Evolutionary conservation across 2,888 invertebrate species (phyloP), one percentile per base, ranked within the genome.

Genomic region (Ectemnius cavifrons): DNA sequence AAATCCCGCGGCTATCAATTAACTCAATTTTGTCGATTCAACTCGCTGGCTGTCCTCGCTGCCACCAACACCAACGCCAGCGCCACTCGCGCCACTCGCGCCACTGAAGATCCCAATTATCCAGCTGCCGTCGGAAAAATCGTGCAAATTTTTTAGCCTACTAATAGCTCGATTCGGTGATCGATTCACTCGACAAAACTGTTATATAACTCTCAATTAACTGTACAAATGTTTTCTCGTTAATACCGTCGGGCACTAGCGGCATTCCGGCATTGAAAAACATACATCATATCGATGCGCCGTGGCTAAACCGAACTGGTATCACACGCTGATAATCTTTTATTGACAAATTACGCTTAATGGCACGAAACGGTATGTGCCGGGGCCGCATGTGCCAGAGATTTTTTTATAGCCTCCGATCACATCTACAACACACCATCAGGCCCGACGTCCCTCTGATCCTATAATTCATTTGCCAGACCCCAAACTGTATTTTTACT

Each of bases 211-310:
- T 76, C 76, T 76, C 77, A 76, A 77, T 77, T 77, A 77, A 72
- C 72, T 72, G 72, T 72, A 77, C 77, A 77, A 77, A 77, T 72
- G 77, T 77, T 76, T 76, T 76, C 77, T 77, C 77, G 77, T 77
- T 77, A 77, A 76, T 69, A 65, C 59, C 56, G 27, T 27, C 14
- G 56, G 18, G 18, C 37, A 61, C 62, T 60, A 46, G 37, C 57
- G 67, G 60, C 64, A 72, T 72, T 69, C 72, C 59, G 47, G 72
- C 66, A 77, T 76, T 72, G 77, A 77, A 77, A 76, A 37, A 37
- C 37, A 37, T 76, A 69, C 72, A 77, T 69, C 77, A 72, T 77
- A 77, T 77, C 77, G 76, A 76, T 77, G 77, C 72, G 58, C 27
- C 59, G 37, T 56, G 63, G 72, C 76, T 77, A 77, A 77, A 77